Conservation (phyloP, 2,888 invertebrate species). For the Tuberolachnus salignus region DNA sequence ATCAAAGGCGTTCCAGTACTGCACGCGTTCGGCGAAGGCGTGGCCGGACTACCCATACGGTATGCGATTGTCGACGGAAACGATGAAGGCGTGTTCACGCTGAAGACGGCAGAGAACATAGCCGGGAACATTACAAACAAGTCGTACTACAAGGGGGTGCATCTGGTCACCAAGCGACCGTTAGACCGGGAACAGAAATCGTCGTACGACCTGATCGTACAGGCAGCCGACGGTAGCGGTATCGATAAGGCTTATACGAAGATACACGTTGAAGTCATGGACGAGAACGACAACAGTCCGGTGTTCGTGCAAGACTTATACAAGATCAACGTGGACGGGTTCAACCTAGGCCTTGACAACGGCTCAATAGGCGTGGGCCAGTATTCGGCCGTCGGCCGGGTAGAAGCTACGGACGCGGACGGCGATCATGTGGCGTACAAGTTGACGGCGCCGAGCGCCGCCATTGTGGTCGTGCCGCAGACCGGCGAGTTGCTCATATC, state of each 20-base stretch:
- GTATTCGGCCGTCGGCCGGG: slow-evolving; percentile 82
- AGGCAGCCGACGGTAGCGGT: slow-evolving; percentile 80
- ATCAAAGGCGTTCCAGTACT: slow-evolving; percentile 76
- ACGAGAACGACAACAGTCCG: slow-evolving; percentile 92
- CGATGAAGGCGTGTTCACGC: slow-evolving; percentile 74
- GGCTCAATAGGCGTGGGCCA: slow-evolving; percentile 66
- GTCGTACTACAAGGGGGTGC: slow-evolving; percentile 75
- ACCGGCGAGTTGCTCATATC: slow-evolving; percentile 87
- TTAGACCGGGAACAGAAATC: slow-evolving; percentile 80
- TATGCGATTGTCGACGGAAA: slow-evolving; percentile 82
- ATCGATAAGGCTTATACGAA: slow-evolving; percentile 82
- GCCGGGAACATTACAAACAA: slow-evolving; percentile 60
- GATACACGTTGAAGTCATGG: slow-evolving; percentile 76
- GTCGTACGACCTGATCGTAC: slow-evolving; percentile 76
- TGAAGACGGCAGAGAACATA: slow-evolving; percentile 68
- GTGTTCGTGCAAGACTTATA: slow-evolving; percentile 80
- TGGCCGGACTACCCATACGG: slow-evolving; percentile 74
- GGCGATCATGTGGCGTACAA: slow-evolving; percentile 91
- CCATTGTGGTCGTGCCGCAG: slow-evolving; percentile 88
- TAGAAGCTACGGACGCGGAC: slow-evolving; percentile 86
- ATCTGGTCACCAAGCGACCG: slow-evolving; percentile 75
- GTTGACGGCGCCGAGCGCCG: slow-evolving; percentile 77
- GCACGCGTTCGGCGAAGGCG: slow-evolving; percentile 66
- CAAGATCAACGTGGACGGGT: slow-evolving; percentile 72
- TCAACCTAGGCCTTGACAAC: slow-evolving; percentile 62